Evolutionary conservation across 2,888 invertebrate genomes (phyloP).

Genomic region (Hydriomena furcata): DNA sequence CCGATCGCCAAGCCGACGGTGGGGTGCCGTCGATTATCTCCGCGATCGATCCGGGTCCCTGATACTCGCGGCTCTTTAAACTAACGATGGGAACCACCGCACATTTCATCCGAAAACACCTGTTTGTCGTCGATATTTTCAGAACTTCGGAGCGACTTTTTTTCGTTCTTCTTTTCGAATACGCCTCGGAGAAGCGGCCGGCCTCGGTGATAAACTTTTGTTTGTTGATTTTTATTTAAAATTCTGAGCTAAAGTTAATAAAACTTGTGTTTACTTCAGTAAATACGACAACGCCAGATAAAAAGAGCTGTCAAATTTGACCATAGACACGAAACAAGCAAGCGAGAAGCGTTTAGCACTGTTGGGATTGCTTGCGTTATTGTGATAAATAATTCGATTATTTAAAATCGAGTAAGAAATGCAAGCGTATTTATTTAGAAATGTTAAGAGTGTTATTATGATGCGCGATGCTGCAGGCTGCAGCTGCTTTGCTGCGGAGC

Average conservation of each 20-base stretch:
- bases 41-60: slow-evolving; percentile 77
- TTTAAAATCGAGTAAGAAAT: slow-evolving; percentile 30
- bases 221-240: slow-evolving; percentile 25
- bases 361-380: slow-evolving; percentile 54
- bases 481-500: slow-evolving; percentile 45
- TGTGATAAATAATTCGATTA: slow-evolving; percentile 41
- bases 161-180: slow-evolving; percentile 42
- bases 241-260: slow-evolving; percentile 33
- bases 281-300: slow-evolving; percentile 77
- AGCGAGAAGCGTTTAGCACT: slow-evolving; percentile 48
- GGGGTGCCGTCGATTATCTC: slow-evolving; percentile 44
- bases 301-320: slow-evolving; percentile 72
- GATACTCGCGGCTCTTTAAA: slow-evolving; percentile 79
- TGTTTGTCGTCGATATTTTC: slow-evolving; percentile 89
- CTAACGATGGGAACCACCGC: slow-evolving; percentile 80
- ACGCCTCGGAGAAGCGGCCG: slow-evolving; percentile 9
- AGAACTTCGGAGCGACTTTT: slow-evolving; percentile 80
- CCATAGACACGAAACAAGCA: slow-evolving; percentile 69
- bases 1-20: slow-evolving; percentile 17
- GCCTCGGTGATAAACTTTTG: slow-evolving; percentile 18
- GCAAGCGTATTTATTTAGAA: no score
- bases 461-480: slow-evolving; percentile 32
- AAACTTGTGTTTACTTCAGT: slow-evolving; percentile 67
- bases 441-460: no score
- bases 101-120: slow-evolving; percentile 90